phyloP scores from a whole-genome alignment of 2,888 invertebrate species.

The Busseola fusca region DNA sequence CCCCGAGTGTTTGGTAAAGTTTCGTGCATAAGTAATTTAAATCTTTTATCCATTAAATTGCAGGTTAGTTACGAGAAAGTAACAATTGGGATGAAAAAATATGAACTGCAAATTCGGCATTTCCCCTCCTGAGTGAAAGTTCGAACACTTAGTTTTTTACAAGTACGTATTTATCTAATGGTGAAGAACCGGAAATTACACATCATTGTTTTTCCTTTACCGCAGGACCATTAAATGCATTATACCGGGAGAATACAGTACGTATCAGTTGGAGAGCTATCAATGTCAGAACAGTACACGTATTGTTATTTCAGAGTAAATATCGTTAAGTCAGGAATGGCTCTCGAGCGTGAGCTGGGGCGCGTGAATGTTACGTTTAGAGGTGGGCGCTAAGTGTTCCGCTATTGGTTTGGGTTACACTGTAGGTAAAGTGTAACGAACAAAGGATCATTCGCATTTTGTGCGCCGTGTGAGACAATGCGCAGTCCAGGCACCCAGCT shows the following conservation, averaged over 20 bases:
- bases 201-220: slow-evolving; percentile 54
- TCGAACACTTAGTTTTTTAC: slow-evolving; percentile 50
- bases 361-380: slow-evolving; percentile 77
- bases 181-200: slow-evolving; percentile 56
- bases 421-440: slow-evolving; percentile 82
- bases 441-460: slow-evolving; percentile 85
- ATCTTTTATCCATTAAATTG: slow-evolving; percentile 82
- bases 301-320: slow-evolving; percentile 78
- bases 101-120: slow-evolving; percentile 70
- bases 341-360: slow-evolving; percentile 69
- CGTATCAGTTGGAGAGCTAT: slow-evolving; percentile 72
- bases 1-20: slow-evolving; percentile 76
- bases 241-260: slow-evolving; percentile 53
- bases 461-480: slow-evolving; percentile 81
- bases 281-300: slow-evolving; percentile 71
- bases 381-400: slow-evolving; percentile 81
- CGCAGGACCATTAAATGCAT: slow-evolving; percentile 53
- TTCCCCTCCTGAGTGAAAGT: slow-evolving; percentile 80
- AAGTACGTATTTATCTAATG: slow-evolving; percentile 43
- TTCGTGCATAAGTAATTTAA: slow-evolving; percentile 73
- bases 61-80: slow-evolving; percentile 82
- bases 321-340: slow-evolving; percentile 77
- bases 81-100: slow-evolving; percentile 76
- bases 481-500: slow-evolving; percentile 78
- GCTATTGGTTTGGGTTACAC: slow-evolving; percentile 78